Base-by-base conservation (phyloP, 2,888 invertebrate genomes). In the Trachelus stipa region DNA sequence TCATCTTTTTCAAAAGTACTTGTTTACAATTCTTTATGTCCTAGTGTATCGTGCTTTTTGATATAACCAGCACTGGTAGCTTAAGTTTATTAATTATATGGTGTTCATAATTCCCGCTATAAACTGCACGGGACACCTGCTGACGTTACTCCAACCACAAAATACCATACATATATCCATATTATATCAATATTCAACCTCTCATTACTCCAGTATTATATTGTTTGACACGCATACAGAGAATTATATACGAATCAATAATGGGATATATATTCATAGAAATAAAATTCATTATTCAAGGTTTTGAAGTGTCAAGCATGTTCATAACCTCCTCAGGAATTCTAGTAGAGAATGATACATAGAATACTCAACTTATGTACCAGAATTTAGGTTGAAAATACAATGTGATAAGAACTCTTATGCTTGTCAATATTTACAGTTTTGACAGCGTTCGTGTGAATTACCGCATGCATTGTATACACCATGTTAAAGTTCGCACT, bases 381-480 rank as follows among this genome's bases (percentile, higher is more conserved):
- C 11, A 78, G 34, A 34, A 77, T 77, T 77, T 56, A 56, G 23
- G 23, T 56, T 56, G 56, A 23, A 56, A 56, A 56, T 56, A 56
- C 56, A 56, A 23, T 56, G 23, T 56, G 56, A 56, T 56, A 23
- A 56, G 15, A 56, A 23, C 9, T 56, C 56, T 56, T 56, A 23
- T 6, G 56, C 56, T 56, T 56, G 56, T 56, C 23, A 56, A 56
- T 23, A 23, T 23, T 56, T 56, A 56, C 56, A 56, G 9, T 56
- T 23, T 56, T 56, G 23, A 56, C 56, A 56, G 23, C 56, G 56
- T 56, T 40, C 9, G 23, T 56, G 23, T 56, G 23, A 56, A 56
- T 56, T 56, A 23, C 23, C 56, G 56, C 23, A 40, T 40, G 40
- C 15, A 56, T 56, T 9, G 6, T 6, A 56, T 9, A 56, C 56